phyloP scores from a whole-genome alignment of 2,113 vertebrate species.

The Delphinapterus leucas region DNA sequence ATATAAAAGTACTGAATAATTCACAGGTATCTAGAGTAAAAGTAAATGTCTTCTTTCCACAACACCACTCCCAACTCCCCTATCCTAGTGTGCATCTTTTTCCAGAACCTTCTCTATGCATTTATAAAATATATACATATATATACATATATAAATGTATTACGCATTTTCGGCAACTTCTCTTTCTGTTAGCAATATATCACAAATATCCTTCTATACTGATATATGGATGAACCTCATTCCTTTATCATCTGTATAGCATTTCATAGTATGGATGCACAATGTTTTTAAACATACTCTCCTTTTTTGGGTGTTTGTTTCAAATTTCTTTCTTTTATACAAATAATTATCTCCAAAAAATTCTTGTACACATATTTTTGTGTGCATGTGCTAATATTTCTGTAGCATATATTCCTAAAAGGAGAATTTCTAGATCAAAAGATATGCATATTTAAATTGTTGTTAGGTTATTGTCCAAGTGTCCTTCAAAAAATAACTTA shows the following conservation, averaged over 20 bases:
- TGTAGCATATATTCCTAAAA: background rate
- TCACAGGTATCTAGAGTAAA: slow-evolving; percentile 6
- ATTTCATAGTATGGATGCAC: background rate
- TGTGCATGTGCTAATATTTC: background rate
- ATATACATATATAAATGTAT: background rate
- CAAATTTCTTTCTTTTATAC: slow-evolving; percentile 21
- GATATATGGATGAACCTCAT: background rate
- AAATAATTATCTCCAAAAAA: background rate
- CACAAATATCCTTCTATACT: background rate
- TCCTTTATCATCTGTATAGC: background rate
- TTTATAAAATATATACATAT: background rate
- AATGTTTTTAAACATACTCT: background rate
- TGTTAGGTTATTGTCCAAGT: background rate
- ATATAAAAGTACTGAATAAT: background rate
- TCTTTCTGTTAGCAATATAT: background rate
- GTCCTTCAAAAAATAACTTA: background rate
- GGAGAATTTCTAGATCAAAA: background rate
- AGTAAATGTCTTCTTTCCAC: background rate
- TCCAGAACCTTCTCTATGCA: background rate
- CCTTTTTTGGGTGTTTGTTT: background rate
- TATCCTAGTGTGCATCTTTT: background rate
- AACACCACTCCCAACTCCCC: background rate
- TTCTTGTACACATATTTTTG: background rate
- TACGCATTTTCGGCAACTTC: background rate
- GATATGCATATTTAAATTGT: background rate